Base-by-base conservation (phyloP, 2,113 vertebrate genomes). In the Cebidichthys violaceus region DNA sequence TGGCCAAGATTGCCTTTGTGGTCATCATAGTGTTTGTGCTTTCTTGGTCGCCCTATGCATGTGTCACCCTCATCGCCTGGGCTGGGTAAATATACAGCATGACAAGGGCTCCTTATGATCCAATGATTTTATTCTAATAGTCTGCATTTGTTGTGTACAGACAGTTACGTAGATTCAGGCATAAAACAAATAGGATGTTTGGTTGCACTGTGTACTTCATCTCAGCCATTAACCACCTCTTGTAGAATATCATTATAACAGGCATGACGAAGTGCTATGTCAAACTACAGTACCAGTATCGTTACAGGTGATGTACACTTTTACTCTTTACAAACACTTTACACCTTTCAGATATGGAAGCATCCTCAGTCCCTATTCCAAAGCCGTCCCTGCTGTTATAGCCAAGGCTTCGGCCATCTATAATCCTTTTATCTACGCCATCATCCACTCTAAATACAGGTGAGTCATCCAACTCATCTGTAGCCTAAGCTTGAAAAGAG, bases 371-470 rank as follows among this genome's bases (percentile, higher is more conserved):
- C 97, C 97, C 2, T 97, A 97, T 83, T 95, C 95, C 91, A 98
- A 96, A 85, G 96, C 97, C 0, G 95, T 99, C 75, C 97, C 98
- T 39, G 98, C 97, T 35, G 95, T 99, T 82, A 98, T 98, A 59
- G 97, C 98, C 90, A 99, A 99, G 92, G 97, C 97, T 61, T 99
- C 98, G 27, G 96, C 97, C 80, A 99, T 99, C 87, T 96, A 99
- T 88, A 99, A 99, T 88, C 98, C 98, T 67, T 96, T 99, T 65
- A 96, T 99, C 87, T 99, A 99, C 0, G 97, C 97, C 85, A 97
- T 99, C 88, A 96, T 95, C 72, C 97, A 98, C 80, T 96, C 97
- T 47, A 99, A 99, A 90, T 99, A 98, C 93, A 97, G 97, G 98
- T 98, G 87, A 70, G 75, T 39, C 15, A 47, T 31, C 11, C 60